Base-by-base conservation (phyloP, 1,140 invertebrate genomes). In the Triops cancriformis region DNA sequence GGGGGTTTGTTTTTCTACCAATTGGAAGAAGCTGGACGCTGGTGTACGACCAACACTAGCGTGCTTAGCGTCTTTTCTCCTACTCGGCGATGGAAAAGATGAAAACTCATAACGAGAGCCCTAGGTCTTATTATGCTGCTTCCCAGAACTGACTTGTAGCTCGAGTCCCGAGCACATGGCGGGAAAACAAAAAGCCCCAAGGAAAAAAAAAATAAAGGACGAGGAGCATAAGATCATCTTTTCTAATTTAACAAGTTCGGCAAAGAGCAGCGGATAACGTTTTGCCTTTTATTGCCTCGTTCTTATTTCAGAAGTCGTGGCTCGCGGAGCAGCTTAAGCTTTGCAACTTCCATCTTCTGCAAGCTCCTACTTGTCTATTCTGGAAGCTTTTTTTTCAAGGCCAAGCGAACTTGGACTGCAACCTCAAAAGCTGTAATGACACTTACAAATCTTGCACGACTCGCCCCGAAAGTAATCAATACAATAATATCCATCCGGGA, bases 161-260 rank as follows among this genome's bases (percentile, higher is more conserved):
- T 37, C 31, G 31, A 37, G 31, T 37, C 7, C 31, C 31, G 2
- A 37, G 31, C 31, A 7, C 31, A 37, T 7, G 31, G 31, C n/a
- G 31, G 31, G 2, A 37, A 37, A 37, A 37, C n/a, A n/a, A 64
- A 14, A 64, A 37, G 31, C 2, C 31, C 31, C 2, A 14, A 64
- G 6, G 23, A 2, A 9, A 10, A 14, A 64, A 18, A 64, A 64
- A 64, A 64, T 23, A 64, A 64, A 18, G n/a, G n/a, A n/a, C n/a
- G n/a, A 11, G 51, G 0, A 64, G 18, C n/a, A 7, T 64, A 64
- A 64, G 23, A 1, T 3, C 5, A 64, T n/a, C 23, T 23, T 64
- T 64, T 64, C 51, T 64, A 64, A 64, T 64, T 64, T 64, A 64
- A 64, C 51, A 64, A 64, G 51, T 23, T n/a, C 51, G 51, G 51